Evolutionary conservation across 2,888 invertebrate species (phyloP).

Genomic region (Sminthurinus aureus): DNA sequence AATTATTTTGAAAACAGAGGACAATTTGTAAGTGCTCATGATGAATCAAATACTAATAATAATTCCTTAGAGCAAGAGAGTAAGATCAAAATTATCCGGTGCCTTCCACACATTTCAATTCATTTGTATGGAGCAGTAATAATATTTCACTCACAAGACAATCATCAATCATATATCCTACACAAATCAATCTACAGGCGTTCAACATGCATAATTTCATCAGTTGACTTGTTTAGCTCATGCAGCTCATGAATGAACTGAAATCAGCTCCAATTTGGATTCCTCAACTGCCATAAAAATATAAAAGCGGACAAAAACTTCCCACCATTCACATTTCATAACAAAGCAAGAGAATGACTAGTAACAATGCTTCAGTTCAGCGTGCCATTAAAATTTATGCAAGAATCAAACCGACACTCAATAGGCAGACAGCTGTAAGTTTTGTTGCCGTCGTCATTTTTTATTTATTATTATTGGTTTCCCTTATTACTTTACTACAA

Average conservation of each 20-base stretch:
- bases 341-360: not conserved
- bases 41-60: not conserved
- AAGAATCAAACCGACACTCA: conserved; percentile 49
- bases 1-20: not conserved
- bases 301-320: not conserved
- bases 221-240: no score
- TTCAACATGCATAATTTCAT: not conserved
- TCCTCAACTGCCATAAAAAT: not conserved
- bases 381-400: conserved; percentile 57
- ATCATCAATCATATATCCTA: not conserved
- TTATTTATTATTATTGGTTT: no score
- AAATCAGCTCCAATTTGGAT: not conserved
- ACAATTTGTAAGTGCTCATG: not conserved
- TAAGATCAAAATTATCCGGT: not conserved
- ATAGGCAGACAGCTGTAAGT: conserved; percentile 14
- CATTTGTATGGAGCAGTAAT: no score
- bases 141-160: no score
- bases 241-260: no score
- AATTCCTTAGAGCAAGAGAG: not conserved
- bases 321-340: not conserved
- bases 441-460: not conserved
- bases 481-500: no score
- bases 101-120: not conserved
- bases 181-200: not conserved
- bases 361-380: conserved; percentile 43